These are phyloP conservation scores for Callaeas wilsoni DNA, from an alignment of 2,113 vertebrate species.

Conservation along the genomic window DNA sequence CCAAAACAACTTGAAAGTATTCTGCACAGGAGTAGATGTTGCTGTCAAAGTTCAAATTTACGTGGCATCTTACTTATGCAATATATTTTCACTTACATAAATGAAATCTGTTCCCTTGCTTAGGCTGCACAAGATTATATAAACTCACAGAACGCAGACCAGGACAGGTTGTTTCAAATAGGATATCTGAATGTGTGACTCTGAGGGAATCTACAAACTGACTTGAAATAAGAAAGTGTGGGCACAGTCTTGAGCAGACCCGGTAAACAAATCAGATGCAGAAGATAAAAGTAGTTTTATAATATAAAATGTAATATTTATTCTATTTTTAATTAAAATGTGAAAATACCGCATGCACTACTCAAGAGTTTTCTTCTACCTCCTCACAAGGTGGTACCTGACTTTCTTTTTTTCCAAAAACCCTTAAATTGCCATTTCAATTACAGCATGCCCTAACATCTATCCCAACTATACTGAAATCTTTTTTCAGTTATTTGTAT, in stretches of 20 bases:
- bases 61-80: neutral
- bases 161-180: neutral
- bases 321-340: neutral
- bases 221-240: neutral
- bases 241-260: neutral
- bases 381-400: neutral
- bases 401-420: accelerated
- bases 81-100: neutral
- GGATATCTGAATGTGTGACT: neutral
- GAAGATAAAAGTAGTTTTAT: neutral
- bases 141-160: neutral
- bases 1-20: neutral
- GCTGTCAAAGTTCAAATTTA: neutral
- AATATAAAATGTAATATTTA: neutral
- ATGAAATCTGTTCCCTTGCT: neutral
- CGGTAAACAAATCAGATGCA: neutral
- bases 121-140: neutral
- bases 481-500: neutral
- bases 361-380: neutral
- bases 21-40: neutral
- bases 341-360: neutral
- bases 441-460: neutral
- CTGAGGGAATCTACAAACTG: neutral
- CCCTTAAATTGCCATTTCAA: neutral
- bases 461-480: neutral